Evolutionary conservation across 2,797 vertebrate species (phyloP).

Genomic region (Etheostoma nigrum): DNA sequence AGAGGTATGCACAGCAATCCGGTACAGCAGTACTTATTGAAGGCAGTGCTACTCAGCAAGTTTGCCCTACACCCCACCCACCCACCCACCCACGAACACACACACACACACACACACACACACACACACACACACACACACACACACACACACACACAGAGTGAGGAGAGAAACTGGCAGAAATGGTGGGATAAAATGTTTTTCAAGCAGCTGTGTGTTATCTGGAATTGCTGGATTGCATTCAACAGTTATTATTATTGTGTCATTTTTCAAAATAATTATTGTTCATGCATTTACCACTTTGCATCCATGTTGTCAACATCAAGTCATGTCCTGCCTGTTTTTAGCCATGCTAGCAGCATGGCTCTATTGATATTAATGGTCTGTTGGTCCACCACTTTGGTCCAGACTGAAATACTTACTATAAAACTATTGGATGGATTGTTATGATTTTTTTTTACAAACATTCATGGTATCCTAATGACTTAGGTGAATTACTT

Average conservation of each 20-base stretch:
- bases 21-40: constrained; percentile 66
- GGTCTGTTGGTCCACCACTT: background rate
- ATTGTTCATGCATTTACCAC: background rate
- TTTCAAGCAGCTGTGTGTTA: constrained; percentile 22
- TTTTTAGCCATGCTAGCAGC: background rate
- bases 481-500: background rate
- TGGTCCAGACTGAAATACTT: background rate
- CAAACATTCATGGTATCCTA: background rate
- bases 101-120: too few species aligned
- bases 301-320: constrained; percentile 1
- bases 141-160: constrained; percentile 8
- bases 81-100: constrained; percentile 10
- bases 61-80: background rate
- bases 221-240: background rate
- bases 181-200: constrained; percentile 6
- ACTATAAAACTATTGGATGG: background rate
- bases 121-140: too few species aligned
- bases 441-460: background rate
- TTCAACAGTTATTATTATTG: too few species aligned
- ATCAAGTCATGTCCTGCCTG: background rate
- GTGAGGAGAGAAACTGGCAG: background rate
- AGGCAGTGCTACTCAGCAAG: constrained; percentile 18
- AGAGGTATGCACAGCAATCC: constrained; percentile 59
- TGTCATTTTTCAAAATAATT: background rate
- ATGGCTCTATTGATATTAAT: background rate